Evolutionary conservation across 2,888 invertebrate genomes (phyloP), one percentile per base, ranked within the genome.

Genomic region (Molorchus minor): DNA sequence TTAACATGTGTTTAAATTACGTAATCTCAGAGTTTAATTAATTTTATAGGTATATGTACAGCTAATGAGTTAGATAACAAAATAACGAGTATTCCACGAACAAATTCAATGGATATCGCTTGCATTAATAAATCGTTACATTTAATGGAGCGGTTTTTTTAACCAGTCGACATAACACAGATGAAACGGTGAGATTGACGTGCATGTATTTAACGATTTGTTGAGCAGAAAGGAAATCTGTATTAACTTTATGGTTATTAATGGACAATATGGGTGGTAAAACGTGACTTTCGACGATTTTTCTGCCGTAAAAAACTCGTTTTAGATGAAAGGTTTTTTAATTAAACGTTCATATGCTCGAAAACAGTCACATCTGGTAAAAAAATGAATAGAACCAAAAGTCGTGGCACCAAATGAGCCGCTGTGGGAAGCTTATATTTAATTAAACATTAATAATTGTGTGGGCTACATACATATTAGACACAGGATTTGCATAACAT

Each of bases 271-370:
- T 57, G 64, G 61, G 64, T 61, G 59, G 61, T 55, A 56, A 55
- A 57, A 61, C 64, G 61, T 64, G 64, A 64, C 64, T 61, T 64
- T 57, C 55, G 53, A 44, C 25, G 8, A 57, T 57, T 45, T 25
- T 25, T 5, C 3, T 10, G 33, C 33, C 12, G 33, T 12, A 33
- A n/a, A 33, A 33, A 33, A 10, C 8, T 25, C 25, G 25, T 25
- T 25, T 25, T 25, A 8, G 25, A 25, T 25, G 8, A 8, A 25
- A 25, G 25, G 4, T 8, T 25, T 25, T 25, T 25, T 25, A 25
- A 25, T 25, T 25, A 3, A 8, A 25, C 8, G 25, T 25, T 5
- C 25, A 25, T 25, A 8, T 25, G 8, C 8, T 25, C 3, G 8
- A 25, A 25, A 25, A 25, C 3, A 5, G 25, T 25, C 4, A 25